phyloP scores from a whole-genome alignment of 2,888 invertebrate genomes.

The Mimas tiliae region DNA sequence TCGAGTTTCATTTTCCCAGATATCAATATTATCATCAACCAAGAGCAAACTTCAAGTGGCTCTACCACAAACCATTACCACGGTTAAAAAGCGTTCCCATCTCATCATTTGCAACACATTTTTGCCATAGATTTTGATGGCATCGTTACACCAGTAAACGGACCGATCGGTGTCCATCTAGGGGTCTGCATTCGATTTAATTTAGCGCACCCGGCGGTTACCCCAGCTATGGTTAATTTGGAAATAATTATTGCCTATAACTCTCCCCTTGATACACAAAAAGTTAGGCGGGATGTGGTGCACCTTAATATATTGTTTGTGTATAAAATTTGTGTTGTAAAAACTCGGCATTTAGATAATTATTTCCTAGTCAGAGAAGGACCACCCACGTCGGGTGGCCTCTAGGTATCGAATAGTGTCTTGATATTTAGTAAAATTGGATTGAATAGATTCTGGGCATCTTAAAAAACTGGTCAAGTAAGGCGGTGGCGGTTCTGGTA shows the following conservation, averaged over 20 bases:
- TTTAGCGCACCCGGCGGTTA: slow-evolving; percentile 73
- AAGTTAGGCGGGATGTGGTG: slow-evolving; percentile 41
- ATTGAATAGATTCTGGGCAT: too few relatives aligned
- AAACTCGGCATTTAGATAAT: not conserved
- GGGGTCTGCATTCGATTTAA: slow-evolving; percentile 72
- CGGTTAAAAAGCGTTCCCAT: slow-evolving; percentile 37
- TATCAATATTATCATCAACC: not conserved
- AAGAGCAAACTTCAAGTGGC: not conserved
- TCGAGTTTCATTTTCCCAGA: not conserved
- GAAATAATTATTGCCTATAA: slow-evolving; percentile 75
- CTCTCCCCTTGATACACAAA: slow-evolving; percentile 57
- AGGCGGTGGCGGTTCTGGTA: too few relatives aligned
- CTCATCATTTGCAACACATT: slow-evolving; percentile 74
- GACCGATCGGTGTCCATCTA: slow-evolving; percentile 67
- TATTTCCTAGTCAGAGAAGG: too few relatives aligned
- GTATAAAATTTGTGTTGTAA: not conserved
- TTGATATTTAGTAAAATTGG: too few relatives aligned
- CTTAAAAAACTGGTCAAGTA: too few relatives aligned
- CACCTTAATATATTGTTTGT: not conserved
- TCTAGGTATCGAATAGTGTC: too few relatives aligned
- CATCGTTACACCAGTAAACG: slow-evolving; percentile 70
- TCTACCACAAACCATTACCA: slow-evolving; percentile 30
- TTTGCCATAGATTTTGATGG: slow-evolving; percentile 75
- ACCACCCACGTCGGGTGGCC: not conserved
- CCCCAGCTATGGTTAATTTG: slow-evolving; percentile 72